Conservation (phyloP, 2,113 vertebrate species). For the Elanus axillaris region DNA sequence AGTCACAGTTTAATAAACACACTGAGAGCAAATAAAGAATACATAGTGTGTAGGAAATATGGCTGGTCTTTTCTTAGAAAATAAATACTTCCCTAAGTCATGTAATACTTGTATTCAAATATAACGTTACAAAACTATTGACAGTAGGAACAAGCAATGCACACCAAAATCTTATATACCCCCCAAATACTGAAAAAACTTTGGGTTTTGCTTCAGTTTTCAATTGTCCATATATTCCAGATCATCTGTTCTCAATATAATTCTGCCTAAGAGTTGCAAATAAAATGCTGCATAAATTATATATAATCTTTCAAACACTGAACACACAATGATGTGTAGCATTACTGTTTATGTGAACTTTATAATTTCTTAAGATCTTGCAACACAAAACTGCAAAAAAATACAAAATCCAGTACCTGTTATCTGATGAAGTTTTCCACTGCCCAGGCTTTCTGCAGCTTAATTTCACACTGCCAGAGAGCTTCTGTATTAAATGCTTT, state of each 20-base stretch:
- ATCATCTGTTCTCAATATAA: background rate
- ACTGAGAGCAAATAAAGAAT: background rate
- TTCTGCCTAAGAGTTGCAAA: slow-evolving; percentile 1
- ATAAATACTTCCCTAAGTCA: background rate
- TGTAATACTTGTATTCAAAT: background rate
- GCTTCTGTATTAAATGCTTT: slow-evolving; percentile 65
- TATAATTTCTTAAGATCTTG: background rate
- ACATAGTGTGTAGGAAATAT: background rate
- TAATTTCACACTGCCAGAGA: slow-evolving; percentile 54
- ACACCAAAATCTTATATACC: background rate
- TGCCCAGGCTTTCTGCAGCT: slow-evolving; percentile 45
- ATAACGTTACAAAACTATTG: background rate
- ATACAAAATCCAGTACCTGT: slow-evolving; percentile 64
- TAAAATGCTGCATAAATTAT: background rate
- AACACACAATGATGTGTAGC: background rate
- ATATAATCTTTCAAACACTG: background rate
- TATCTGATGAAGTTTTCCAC: slow-evolving; percentile 48
- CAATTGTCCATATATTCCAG: background rate
- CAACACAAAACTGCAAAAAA: background rate
- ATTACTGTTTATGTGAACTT: background rate
- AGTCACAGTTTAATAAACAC: background rate
- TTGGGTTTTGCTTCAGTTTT: background rate
- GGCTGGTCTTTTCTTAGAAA: background rate
- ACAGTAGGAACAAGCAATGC: background rate
- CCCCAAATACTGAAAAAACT: background rate